Conservation (phyloP, 2,888 invertebrate species). For the Phyllotreta cruciferae region DNA sequence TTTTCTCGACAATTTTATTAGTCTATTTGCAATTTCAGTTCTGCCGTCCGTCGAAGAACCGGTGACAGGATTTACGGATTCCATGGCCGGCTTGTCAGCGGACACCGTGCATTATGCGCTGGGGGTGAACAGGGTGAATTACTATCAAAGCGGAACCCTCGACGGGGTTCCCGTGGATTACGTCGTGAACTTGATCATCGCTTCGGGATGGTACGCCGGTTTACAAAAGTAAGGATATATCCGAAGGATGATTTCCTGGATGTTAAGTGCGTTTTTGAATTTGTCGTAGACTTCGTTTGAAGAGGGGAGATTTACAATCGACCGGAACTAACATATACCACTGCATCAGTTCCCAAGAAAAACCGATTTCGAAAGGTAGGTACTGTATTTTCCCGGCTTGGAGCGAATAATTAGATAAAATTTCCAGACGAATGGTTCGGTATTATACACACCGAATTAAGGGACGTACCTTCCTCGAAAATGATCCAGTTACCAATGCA, state of each 20-base stretch:
- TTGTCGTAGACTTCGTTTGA: constrained; percentile 32
- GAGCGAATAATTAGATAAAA: constrained; percentile 2
- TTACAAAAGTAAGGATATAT: constrained; percentile 35
- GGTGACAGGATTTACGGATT: constrained; percentile 66
- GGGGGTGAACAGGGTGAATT: constrained; percentile 63
- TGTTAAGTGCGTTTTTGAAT: neutral
- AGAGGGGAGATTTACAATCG: constrained; percentile 33
- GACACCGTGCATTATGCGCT: constrained; percentile 42
- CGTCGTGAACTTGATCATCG: constrained; percentile 76
- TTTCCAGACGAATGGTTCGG: constrained; percentile 40
- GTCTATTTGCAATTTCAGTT: constrained; percentile 41
- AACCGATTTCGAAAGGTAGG: constrained; percentile 37
- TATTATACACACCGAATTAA: constrained; percentile 60
- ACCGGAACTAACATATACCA: constrained; percentile 33
- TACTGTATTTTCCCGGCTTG: too few relatives aligned
- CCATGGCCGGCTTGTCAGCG: constrained; percentile 43
- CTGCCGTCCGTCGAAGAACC: constrained; percentile 46
- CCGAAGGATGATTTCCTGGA: neutral
- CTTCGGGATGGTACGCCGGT: constrained; percentile 57
- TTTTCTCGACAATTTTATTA: constrained; percentile 6
- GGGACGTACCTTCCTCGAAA: constrained; percentile 62
- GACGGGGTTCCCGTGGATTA: constrained; percentile 84
- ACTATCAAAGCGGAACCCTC: constrained; percentile 67
- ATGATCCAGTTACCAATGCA: constrained; percentile 70
- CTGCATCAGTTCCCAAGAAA: constrained; percentile 39